Evolutionary conservation across 2,888 invertebrate genomes (phyloP), one percentile per base, ranked within the genome.

Genomic region (Phorcus lineatus): DNA sequence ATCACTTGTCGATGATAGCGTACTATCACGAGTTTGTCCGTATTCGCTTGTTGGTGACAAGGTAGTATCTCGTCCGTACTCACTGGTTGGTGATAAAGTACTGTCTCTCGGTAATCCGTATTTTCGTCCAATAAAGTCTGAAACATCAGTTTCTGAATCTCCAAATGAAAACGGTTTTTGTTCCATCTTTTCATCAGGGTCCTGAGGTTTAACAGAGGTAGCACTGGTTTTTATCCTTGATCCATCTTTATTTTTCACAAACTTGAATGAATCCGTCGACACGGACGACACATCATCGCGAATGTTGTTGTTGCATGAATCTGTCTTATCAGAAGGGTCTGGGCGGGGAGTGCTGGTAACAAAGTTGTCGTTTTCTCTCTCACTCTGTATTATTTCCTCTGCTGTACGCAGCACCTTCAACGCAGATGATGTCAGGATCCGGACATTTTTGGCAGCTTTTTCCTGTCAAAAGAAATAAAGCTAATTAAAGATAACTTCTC

Each of bases 351-450:
- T 87, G 62, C 85, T 86, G 16, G 86, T 86, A 57, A 84, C 75
- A 70, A 75, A 82, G 67, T 82, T 67, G 55, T 74, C 77, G 36
- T 81, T 78, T 9, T 81, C 80, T 22, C 80, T 82, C 31, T 88
- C 86, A 54, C 70, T 76, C 55, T 82, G 76, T 16, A 90, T 83
- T 7, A 86, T 82, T 40, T 86, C 86, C 28, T 89, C 88, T 2
- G 90, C 86, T 52, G 85, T 84, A 36, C 86, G 84, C 0, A 90
- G 82, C 75, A 90, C 81, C 78, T 89, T 86, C 6, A 91, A 82
- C n/a, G 88, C 87, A 31, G 85, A 81, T 24, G 88, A 85, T 22
- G 91, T 90, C 19, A 87, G 82, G 52, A 87, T 82, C 52, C 91
- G 86, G 16, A 89, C 86, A 74, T 85, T 86, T 55, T 84, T 81